These are phyloP conservation scores for Drosophila burlai DNA, from an alignment of 1,140 invertebrate species.

Conservation along the genomic window DNA sequence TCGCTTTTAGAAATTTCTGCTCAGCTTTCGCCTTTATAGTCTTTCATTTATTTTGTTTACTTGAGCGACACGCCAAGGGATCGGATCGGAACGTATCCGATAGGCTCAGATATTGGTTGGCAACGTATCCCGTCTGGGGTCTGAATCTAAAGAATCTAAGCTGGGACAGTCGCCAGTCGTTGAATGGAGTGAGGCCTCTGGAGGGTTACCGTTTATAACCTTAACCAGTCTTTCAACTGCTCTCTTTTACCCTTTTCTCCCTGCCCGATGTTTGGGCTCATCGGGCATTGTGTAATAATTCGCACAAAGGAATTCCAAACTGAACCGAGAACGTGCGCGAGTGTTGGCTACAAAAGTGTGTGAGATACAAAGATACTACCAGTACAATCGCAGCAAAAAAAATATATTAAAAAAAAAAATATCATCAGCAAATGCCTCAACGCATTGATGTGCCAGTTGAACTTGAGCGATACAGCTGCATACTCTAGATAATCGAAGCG, in stretches of 20 bases:
- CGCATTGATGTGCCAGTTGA: conserved; percentile 60
- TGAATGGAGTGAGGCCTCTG: conserved; percentile 7
- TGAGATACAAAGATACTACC: conserved; percentile 55
- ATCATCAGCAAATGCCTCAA: conserved; percentile 56
- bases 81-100: conserved; percentile 17
- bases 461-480: conserved; percentile 56
- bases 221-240: conserved; percentile 39
- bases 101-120: conserved; percentile 9
- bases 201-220: conserved; percentile 52
- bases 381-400: conserved; percentile 18
- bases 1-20: conserved; percentile 56
- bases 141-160: conserved; percentile 25
- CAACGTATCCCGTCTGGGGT: conserved; percentile 9
- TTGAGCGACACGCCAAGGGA: conserved; percentile 59
- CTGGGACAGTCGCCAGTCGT: conserved; percentile 32
- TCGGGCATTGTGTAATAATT: conserved; percentile 71
- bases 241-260: conserved; percentile 13
- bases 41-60: conserved; percentile 72
- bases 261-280: conserved; percentile 13
- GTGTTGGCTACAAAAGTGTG: conserved; percentile 64
- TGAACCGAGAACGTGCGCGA: conserved; percentile 66
- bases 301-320: conserved; percentile 63
- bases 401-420: conserved; percentile 3
- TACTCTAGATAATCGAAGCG: conserved; percentile 33
- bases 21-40: conserved; percentile 60